These are phyloP conservation scores for Theristicus caerulescens DNA, from an alignment of 2,113 vertebrate genomes.

Conservation along the genomic window DNA sequence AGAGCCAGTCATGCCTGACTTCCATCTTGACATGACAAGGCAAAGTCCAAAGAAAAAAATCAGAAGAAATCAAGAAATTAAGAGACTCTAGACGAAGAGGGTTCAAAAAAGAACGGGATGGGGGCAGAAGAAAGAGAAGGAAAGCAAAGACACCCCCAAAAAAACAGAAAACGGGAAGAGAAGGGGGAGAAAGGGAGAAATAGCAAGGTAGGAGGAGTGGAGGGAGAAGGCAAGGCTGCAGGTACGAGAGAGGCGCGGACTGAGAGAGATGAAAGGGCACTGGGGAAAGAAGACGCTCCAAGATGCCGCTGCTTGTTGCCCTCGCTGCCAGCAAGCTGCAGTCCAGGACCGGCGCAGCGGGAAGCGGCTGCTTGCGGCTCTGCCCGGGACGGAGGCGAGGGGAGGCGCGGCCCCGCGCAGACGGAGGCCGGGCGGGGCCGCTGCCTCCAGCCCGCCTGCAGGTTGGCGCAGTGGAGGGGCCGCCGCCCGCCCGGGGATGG, in stretches of 20 bases:
- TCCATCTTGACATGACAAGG: conserved; percentile 80
- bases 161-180: background rate
- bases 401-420: conserved; percentile 13
- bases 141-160: background rate
- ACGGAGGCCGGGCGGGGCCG: conserved; percentile 11
- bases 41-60: conserved; percentile 42
- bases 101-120: background rate
- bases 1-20: conserved; percentile 79
- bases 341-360: background rate
- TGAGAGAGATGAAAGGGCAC: background rate
- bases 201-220: background rate
- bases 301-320: conserved; percentile 12
- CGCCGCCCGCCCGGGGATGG: conserved; percentile 6
- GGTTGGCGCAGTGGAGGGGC: conserved; percentile 75
- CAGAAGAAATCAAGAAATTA: conserved; percentile 2
- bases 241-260: background rate
- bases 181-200: background rate
- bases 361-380: background rate
- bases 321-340: conserved; percentile 4
- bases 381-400: background rate
- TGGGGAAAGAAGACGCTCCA: background rate
- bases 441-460: conserved; percentile 40
- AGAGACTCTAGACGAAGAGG: background rate
- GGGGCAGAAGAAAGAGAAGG: background rate
- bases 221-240: background rate